Conservation (phyloP, 2,888 invertebrate genomes). For the Colostygia pectinataria region DNA sequence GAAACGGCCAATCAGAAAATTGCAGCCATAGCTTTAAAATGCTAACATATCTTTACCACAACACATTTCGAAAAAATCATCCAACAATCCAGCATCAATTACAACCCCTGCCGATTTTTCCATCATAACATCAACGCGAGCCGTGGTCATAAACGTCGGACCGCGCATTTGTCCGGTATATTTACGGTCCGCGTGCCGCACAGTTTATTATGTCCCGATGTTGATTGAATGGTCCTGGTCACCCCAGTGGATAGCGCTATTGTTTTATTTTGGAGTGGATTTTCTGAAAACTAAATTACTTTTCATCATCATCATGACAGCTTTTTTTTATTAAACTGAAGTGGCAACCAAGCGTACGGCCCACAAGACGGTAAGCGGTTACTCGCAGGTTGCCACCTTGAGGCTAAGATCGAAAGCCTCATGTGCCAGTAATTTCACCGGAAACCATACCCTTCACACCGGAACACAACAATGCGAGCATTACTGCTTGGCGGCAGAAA, state of each 20-base stretch:
- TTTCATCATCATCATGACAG: too few species aligned
- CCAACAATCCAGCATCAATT: slow-evolving; percentile 60
- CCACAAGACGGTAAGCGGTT: too few species aligned
- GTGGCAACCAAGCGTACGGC: too few species aligned
- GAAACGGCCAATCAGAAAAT: slow-evolving; percentile 11
- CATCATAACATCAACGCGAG: slow-evolving; percentile 62
- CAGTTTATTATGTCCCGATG: slow-evolving; percentile 76
- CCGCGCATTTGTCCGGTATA: slow-evolving; percentile 53
- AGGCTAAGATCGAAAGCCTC: too few species aligned
- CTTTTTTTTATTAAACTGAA: too few species aligned
- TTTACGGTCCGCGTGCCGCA: slow-evolving; percentile 69
- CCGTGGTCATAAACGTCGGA: slow-evolving; percentile 37
- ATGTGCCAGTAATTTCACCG: too few species aligned
- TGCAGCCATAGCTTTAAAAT: slow-evolving; percentile 7
- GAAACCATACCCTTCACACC: too few species aligned
- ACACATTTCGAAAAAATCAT: slow-evolving; percentile 35
- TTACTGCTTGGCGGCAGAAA: too few species aligned
- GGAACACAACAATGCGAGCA: too few species aligned
- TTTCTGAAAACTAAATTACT: too few species aligned
- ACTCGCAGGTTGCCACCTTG: too few species aligned
- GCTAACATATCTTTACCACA: slow-evolving; percentile 10
- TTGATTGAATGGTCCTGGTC: slow-evolving; percentile 78
- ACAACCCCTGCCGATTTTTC: slow-evolving; percentile 67
- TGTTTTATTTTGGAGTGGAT: slow-evolving; percentile 17
- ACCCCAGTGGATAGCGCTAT: slow-evolving; percentile 50